phyloP scores from a whole-genome alignment of 2,797 vertebrate species.

The Myripristis murdjan region DNA sequence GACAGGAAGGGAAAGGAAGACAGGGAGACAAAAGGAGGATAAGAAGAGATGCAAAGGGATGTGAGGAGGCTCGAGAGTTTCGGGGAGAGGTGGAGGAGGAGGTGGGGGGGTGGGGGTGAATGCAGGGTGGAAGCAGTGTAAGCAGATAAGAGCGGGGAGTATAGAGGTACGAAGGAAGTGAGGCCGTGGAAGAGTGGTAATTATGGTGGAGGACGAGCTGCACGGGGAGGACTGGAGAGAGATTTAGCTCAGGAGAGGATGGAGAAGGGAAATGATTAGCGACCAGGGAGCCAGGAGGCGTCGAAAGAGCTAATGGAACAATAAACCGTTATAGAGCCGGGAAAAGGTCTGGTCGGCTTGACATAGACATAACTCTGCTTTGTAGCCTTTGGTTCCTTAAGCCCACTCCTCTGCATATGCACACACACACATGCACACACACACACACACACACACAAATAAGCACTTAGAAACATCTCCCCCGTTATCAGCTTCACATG shows the following conservation, averaged over 20 bases:
- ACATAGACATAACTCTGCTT: not conserved
- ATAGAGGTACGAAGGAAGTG: slow-evolving; percentile 38
- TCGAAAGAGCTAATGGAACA: no score
- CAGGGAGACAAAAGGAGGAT: slow-evolving; percentile 19
- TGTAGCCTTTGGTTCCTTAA: not conserved
- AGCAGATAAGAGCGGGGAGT: slow-evolving; percentile 70
- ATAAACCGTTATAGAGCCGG: not conserved
- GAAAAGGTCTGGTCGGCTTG: not conserved
- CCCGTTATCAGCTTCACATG: slow-evolving; percentile 27
- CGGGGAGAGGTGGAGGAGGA: slow-evolving; percentile 37
- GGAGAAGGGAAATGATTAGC: not conserved
- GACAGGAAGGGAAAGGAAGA: slow-evolving; percentile 38
- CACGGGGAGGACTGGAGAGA: slow-evolving; percentile 19
- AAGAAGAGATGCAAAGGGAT: slow-evolving; percentile 36
- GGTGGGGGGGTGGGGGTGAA: no score
- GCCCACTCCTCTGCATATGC: not conserved
- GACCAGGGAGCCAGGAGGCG: no score
- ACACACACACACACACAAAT: slow-evolving; percentile 12
- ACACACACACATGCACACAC: not conserved
- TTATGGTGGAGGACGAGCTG: slow-evolving; percentile 8
- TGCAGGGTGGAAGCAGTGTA: slow-evolving; percentile 44
- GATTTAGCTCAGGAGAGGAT: slow-evolving; percentile 22
- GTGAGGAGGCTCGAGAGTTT: slow-evolving; percentile 30
- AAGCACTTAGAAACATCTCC: slow-evolving; percentile 16
- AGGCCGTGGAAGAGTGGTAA: slow-evolving; percentile 30